Conservation (phyloP, 30 jellyfish, hydroid and myxozoan species). For the Turritopsis dohrnii region DNA sequence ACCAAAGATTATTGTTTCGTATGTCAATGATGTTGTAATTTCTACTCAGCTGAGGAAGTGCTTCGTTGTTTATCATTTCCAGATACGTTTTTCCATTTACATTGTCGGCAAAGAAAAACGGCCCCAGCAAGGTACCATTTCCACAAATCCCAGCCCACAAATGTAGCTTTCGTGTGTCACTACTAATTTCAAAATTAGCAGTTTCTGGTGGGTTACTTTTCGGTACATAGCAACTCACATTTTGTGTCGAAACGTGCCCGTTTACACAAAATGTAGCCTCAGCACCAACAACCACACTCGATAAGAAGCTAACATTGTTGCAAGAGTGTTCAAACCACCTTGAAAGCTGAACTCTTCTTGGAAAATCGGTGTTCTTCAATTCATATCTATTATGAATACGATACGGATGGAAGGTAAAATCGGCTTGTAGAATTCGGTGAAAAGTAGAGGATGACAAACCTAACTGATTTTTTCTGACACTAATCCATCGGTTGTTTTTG, state of each 20-base stretch:
- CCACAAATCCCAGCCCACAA: not conserved
- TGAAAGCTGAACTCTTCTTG: not conserved
- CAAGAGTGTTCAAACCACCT: not conserved
- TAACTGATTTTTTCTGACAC: not conserved
- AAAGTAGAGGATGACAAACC: not conserved
- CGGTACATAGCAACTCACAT: not conserved
- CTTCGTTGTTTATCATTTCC: not conserved
- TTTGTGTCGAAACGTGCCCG: not conserved
- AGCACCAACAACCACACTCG: not conserved
- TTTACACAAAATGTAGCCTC: not conserved
- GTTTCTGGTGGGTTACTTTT: not conserved
- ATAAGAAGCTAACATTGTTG: not conserved
- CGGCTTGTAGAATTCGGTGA: not conserved
- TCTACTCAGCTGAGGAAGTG: not conserved
- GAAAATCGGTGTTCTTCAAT: not conserved
- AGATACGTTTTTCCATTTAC: not conserved
- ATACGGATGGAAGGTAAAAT: not conserved
- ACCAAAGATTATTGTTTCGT: not conserved
- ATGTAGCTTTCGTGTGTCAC: not conserved
- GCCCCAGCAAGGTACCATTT: not conserved
- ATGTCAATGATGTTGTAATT: not conserved
- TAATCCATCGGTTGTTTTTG: not conserved
- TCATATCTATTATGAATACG: not conserved
- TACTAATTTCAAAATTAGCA: not conserved
- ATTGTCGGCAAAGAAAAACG: not conserved